Evolutionary conservation across 2,797 vertebrate genomes (phyloP).

Genomic region (Sebastes miniatus): DNA sequence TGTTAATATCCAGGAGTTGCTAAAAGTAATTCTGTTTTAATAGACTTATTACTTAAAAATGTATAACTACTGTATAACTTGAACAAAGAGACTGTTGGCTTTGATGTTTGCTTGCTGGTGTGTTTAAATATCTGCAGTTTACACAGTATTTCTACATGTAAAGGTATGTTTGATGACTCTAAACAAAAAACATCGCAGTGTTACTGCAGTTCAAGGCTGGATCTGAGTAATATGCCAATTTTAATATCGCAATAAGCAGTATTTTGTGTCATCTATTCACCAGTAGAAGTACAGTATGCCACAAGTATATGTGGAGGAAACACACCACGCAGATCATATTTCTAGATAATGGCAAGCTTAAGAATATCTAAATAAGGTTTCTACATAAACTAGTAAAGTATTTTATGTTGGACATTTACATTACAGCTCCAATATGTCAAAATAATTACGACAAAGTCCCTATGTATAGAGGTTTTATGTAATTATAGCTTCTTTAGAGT

Average conservation of each 20-base stretch:
- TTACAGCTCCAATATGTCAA: neutral
- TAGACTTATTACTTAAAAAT: neutral
- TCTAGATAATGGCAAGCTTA: neutral
- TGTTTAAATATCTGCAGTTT: neutral
- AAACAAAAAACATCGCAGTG: neutral
- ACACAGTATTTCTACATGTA: neutral
- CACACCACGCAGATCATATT: neutral
- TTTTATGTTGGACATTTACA: neutral
- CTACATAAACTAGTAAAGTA: neutral
- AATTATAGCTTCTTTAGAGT: too few species aligned
- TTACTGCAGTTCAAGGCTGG: neutral
- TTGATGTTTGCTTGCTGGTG: neutral
- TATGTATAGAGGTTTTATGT: too few species aligned
- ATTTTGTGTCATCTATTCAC: neutral
- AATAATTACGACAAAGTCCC: too few species aligned
- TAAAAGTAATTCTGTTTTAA: neutral
- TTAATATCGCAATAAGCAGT: neutral
- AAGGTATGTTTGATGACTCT: neutral
- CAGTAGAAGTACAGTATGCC: neutral
- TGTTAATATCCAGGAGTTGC: neutral
- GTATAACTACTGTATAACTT: neutral
- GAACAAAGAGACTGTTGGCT: neutral
- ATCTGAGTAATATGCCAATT: neutral
- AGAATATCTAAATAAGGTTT: neutral
- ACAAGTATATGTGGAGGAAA: neutral